Evolutionary conservation across 2,797 vertebrate genomes (phyloP).

Genomic region (Spheniscus humboldti): DNA sequence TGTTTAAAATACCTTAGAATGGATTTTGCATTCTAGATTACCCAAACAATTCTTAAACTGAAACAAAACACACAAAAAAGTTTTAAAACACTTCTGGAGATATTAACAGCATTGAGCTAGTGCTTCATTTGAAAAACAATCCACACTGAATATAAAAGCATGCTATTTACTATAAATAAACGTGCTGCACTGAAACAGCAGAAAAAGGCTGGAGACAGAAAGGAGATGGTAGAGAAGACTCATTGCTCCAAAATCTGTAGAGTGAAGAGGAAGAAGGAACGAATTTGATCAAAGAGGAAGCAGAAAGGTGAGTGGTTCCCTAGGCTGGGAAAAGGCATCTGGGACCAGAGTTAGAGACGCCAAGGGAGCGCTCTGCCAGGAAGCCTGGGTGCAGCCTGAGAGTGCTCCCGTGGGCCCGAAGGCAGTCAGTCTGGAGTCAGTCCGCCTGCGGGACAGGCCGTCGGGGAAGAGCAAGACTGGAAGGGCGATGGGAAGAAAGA

Average conservation of each 20-base stretch:
- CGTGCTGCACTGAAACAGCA: not conserved
- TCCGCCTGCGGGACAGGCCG: not conserved
- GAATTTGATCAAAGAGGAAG: not conserved
- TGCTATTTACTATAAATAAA: not conserved
- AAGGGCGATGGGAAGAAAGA: not conserved
- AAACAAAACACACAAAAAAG: not conserved
- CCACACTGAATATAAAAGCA: not conserved
- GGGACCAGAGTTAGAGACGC: accelerated
- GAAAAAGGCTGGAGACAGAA: not conserved
- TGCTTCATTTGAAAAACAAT: not conserved
- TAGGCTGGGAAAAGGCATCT: not conserved
- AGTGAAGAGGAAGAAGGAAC: not conserved
- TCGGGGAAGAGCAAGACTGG: not conserved
- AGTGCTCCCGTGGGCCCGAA: accelerated
- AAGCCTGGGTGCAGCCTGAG: not conserved
- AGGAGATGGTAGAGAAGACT: not conserved
- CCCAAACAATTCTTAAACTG: not conserved
- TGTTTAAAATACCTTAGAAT: not conserved
- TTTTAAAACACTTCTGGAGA: not conserved
- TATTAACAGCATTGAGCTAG: not conserved
- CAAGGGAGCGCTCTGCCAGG: not conserved
- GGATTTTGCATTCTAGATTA: not conserved
- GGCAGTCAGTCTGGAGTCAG: too few species aligned
- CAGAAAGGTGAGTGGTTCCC: not conserved
- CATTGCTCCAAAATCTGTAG: not conserved